Percentiles rank a stretch among this genome's conserved stretches.
phyloP scores from a whole-genome alignment of 2,888 invertebrate genomes.

The Stenodera caucasica region DNA sequence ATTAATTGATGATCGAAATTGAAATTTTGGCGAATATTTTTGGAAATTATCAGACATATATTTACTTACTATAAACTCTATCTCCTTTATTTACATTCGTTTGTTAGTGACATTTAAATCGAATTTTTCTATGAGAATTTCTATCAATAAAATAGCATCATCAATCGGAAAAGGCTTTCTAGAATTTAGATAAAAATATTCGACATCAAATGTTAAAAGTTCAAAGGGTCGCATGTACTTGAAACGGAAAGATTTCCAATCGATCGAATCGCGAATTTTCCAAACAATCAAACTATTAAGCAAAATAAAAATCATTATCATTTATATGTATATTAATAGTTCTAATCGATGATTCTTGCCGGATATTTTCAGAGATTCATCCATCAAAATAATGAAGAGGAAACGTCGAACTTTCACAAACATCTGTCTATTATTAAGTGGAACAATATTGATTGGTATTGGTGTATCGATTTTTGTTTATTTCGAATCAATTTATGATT shows the following conservation, averaged over 20 bases:
- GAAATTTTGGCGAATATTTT: background rate
- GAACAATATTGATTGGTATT: constrained; percentile 41
- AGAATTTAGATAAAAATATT: background rate
- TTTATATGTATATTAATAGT: no score
- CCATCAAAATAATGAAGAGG: constrained; percentile 31
- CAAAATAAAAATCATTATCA: background rate
- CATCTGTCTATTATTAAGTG: constrained; percentile 41
- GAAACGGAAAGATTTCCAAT: background rate
- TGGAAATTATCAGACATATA: background rate
- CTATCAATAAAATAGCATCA: no score
- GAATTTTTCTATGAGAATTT: no score
- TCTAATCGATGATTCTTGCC: background rate
- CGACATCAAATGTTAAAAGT: background rate
- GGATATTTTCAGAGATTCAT: constrained; percentile 38
- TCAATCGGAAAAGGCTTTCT: no score
- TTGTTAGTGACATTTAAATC: no score
- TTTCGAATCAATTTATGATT: constrained; percentile 44
- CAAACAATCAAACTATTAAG: background rate
- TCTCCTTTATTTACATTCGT: no score
- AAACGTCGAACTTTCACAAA: constrained; percentile 34
- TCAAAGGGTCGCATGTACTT: background rate
- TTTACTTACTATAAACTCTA: background rate
- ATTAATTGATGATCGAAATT: no score
- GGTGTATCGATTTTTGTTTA: constrained; percentile 45
- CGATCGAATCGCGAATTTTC: background rate